Evolutionary conservation across 2,888 invertebrate species (phyloP).

Genomic region (Galerucella calmariensis): DNA sequence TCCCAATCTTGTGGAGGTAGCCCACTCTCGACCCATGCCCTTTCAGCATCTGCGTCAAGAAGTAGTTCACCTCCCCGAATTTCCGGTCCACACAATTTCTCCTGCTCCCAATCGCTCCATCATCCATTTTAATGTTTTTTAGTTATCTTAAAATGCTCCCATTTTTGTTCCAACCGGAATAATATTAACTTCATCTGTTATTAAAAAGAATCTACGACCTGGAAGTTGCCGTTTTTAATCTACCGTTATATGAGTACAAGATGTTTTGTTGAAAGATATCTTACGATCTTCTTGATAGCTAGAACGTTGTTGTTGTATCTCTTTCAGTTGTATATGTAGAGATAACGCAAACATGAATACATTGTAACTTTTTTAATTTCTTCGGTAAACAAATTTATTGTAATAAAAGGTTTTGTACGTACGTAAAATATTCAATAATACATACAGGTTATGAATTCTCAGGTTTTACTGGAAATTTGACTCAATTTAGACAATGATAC

Average conservation of each 20-base stretch:
- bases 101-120: too few relatives aligned
- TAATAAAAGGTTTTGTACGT: neutral
- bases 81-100: too few relatives aligned
- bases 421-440: neutral
- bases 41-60: too few relatives aligned
- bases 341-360: constrained; percentile 1
- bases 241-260: constrained; percentile 4
- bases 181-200: neutral
- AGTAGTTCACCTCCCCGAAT: too few relatives aligned
- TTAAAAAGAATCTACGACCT: neutral
- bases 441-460: neutral
- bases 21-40: too few relatives aligned
- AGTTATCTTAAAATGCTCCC: too few relatives aligned
- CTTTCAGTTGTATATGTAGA: neutral
- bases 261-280: constrained; percentile 9
- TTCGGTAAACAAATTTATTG: neutral
- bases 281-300: constrained; percentile 11
- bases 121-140: too few relatives aligned
- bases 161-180: neutral
- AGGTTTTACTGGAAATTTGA: too few relatives aligned
- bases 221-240: neutral
- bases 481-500: too few relatives aligned
- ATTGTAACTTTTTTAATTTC: constrained; percentile 1
- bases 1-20: too few relatives aligned
- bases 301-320: constrained; percentile 6